A percentile compares a stretch with the other conserved stretches of the same genome.
Evolutionary conservation across 2,113 vertebrate species (phyloP).

Genomic region (Hemicordylus capensis): DNA sequence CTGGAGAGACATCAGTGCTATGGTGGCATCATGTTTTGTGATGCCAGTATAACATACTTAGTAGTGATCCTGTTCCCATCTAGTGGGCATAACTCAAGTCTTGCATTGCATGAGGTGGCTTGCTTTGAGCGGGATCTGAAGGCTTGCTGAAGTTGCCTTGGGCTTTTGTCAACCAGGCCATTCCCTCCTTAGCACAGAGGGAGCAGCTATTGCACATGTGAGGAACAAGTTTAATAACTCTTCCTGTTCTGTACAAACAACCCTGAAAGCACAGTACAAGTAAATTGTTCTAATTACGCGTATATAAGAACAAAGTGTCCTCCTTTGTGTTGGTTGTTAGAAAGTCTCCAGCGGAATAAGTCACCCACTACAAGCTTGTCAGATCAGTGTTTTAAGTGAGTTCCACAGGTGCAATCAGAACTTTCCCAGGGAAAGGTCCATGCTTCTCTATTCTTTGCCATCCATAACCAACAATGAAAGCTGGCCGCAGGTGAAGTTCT

Average conservation of each 20-base stretch:
- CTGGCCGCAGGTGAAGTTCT: not conserved
- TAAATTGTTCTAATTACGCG: conserved; percentile 23
- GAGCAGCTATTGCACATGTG: not conserved
- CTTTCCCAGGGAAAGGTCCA: not conserved
- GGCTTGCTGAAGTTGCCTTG: not conserved
- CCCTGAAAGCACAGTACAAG: conserved; percentile 13
- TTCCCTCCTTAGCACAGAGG: not conserved
- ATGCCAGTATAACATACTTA: not conserved
- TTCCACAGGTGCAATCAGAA: not conserved
- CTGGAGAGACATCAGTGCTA: too few relatives aligned
- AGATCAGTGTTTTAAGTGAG: not conserved
- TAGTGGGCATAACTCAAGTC: not conserved
- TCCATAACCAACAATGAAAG: not conserved
- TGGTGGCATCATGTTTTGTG: not conserved
- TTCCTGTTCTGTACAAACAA: conserved; percentile 3
- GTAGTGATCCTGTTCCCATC: not conserved
- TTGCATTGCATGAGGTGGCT: not conserved
- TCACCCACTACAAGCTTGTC: not conserved
- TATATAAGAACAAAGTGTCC: conserved; percentile 28
- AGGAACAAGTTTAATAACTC: not conserved
- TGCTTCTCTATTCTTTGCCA: not conserved
- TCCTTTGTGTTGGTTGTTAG: conserved; percentile 12
- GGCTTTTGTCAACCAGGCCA: not conserved
- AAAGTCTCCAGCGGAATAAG: conserved; percentile 18
- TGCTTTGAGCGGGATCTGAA: not conserved